A percentile compares a stretch with the other conserved stretches of the same genome.
Conservation (phyloP, 2,888 invertebrate species). For the Noctua janthina region DNA sequence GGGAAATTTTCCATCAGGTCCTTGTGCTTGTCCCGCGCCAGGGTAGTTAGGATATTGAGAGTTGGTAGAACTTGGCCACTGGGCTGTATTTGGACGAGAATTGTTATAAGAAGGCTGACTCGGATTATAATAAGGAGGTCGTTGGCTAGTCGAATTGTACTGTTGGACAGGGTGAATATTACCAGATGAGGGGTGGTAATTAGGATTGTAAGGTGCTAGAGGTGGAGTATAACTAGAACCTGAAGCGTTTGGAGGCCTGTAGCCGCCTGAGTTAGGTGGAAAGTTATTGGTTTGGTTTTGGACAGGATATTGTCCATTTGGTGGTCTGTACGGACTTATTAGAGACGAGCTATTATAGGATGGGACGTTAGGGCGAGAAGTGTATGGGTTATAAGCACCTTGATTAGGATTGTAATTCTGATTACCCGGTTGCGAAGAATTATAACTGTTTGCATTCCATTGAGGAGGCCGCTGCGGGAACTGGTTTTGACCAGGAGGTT, state of each 20-base stretch:
- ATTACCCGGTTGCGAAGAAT: slow-evolving; percentile 42
- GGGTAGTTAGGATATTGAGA: slow-evolving; percentile 39
- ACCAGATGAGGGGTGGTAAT: slow-evolving; percentile 31
- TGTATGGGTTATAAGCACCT: slow-evolving; percentile 41
- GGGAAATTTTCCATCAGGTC: slow-evolving; percentile 47
- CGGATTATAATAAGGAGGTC: slow-evolving; percentile 44
- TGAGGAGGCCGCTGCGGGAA: slow-evolving; percentile 32
- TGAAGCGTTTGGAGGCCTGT: slow-evolving; percentile 46
- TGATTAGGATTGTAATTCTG: slow-evolving; percentile 37
- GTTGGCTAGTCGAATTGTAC: slow-evolving; percentile 33
- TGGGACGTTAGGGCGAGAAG: slow-evolving; percentile 24
- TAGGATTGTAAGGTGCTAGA: slow-evolving; percentile 55
- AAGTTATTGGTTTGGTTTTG: slow-evolving; percentile 49
- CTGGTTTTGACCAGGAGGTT: slow-evolving; percentile 16
- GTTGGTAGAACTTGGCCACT: slow-evolving; percentile 19
- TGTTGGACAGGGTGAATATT: slow-evolving; percentile 27
- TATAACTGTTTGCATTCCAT: slow-evolving; percentile 36
- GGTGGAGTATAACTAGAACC: slow-evolving; percentile 53
- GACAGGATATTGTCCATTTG: slow-evolving; percentile 46
- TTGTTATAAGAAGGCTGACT: slow-evolving; percentile 49
- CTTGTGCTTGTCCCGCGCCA: slow-evolving; percentile 26
- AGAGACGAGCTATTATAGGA: slow-evolving; percentile 28
- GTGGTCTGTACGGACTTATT: slow-evolving; percentile 33
- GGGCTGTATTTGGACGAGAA: slow-evolving; percentile 49
- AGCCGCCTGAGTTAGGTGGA: slow-evolving; percentile 35